Conservation (phyloP, 1,140 invertebrate genomes). For the Pseudomyrmex cubaensis region DNA sequence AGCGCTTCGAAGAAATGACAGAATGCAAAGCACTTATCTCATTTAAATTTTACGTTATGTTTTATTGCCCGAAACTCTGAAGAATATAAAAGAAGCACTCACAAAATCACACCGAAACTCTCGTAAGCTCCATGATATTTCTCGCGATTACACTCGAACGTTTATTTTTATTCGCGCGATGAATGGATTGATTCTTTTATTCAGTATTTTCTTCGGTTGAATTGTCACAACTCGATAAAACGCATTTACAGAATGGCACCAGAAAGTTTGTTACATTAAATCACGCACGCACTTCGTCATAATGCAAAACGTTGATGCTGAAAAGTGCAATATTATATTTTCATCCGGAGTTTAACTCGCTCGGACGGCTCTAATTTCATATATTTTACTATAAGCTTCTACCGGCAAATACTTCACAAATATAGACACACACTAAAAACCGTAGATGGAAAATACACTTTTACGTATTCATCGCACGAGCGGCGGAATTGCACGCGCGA, state of each 20-base stretch:
- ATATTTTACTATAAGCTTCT: neutral
- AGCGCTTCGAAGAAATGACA: no score
- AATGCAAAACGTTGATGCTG: neutral
- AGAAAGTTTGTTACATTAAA: neutral
- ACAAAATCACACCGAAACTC: no score
- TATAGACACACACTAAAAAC: neutral
- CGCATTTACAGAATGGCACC: neutral
- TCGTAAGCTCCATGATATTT: no score
- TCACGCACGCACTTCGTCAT: neutral
- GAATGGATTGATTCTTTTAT: neutral
- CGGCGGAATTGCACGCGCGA: no score
- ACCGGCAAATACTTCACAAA: neutral
- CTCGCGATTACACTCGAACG: no score
- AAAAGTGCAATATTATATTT: neutral
- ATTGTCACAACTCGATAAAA: neutral
- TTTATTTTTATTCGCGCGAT: neutral
- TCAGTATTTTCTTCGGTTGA: neutral
- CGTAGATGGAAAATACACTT: neutral
- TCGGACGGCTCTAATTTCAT: conserved; percentile 3
- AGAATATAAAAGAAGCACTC: no score
- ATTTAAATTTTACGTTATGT: no score
- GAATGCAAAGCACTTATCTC: no score
- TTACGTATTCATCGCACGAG: no score
- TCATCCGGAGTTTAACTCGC: neutral
- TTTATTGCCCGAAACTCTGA: no score